phyloP scores from a whole-genome alignment of 2,888 invertebrate species.

The Tenthredo mesomela region DNA sequence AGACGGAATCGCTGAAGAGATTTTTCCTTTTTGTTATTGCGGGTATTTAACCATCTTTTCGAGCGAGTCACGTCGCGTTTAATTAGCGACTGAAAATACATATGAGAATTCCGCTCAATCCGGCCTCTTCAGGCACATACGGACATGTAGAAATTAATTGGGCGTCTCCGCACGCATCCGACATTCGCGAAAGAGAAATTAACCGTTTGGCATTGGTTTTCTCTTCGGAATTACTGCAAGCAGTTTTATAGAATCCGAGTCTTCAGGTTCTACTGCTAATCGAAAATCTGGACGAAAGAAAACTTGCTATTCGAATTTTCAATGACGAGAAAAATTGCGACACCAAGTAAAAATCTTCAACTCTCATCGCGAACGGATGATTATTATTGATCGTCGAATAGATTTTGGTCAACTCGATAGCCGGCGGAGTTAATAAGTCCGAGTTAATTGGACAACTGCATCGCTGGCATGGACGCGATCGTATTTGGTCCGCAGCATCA shows the following conservation, averaged over 20 bases:
- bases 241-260: too few relatives aligned
- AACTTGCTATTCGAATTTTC: too few relatives aligned
- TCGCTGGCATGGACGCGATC: neutral
- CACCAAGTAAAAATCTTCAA: neutral
- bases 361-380: neutral
- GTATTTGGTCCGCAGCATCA: neutral
- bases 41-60: constrained; percentile 18
- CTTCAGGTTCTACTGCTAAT: neutral
- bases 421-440: neutral
- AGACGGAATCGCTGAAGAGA: neutral
- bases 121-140: neutral
- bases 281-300: neutral
- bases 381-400: neutral
- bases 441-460: constrained; percentile 40
- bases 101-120: neutral
- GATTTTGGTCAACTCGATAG: neutral
- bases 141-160: constrained; percentile 52
- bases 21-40: neutral
- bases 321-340: neutral
- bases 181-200: constrained; percentile 13
- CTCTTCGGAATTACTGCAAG: constrained; percentile 2
- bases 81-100: constrained; percentile 48
- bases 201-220: constrained; percentile 43
- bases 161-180: constrained; percentile 22
- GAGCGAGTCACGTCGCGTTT: constrained; percentile 42